Evolutionary conservation across 2,797 vertebrate genomes (phyloP).

Genomic region (Eulemur coronatus): DNA sequence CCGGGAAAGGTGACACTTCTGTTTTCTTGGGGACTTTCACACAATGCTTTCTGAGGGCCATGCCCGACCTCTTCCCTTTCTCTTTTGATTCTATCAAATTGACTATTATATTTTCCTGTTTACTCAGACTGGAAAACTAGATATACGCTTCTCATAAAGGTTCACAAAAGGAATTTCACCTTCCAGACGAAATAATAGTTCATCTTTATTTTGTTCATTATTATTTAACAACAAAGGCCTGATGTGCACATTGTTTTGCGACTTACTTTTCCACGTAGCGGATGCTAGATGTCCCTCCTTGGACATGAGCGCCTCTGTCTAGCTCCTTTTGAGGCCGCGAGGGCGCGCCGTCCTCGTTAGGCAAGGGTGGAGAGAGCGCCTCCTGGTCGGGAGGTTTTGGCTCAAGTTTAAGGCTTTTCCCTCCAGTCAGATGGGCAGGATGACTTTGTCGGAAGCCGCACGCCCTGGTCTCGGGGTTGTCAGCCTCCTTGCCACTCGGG

Average conservation of each 20-base stretch:
- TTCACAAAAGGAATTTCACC: background rate
- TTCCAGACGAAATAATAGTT: background rate
- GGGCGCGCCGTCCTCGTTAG: background rate
- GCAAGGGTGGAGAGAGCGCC: background rate
- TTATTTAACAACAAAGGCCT: too few species aligned
- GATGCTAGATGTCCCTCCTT: background rate
- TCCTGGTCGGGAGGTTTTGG: background rate
- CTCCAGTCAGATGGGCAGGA: background rate
- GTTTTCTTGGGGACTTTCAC: background rate
- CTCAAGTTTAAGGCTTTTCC: background rate
- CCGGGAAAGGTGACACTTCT: background rate
- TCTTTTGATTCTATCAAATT: background rate
- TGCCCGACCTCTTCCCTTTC: background rate
- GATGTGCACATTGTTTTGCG: too few species aligned
- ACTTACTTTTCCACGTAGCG: background rate
- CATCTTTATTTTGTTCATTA: background rate
- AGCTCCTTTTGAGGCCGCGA: background rate
- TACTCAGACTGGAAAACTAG: background rate
- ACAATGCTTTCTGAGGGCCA: background rate
- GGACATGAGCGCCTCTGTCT: background rate
- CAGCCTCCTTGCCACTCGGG: background rate
- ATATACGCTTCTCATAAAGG: background rate
- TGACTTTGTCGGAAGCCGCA: background rate
- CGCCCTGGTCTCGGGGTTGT: background rate
- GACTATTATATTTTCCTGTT: background rate